A percentile compares a stretch with the other conserved stretches of the same genome.
These are phyloP conservation scores for Yponomeuta cagnagella DNA, from an alignment of 2,888 invertebrate species.

Conservation along the genomic window DNA sequence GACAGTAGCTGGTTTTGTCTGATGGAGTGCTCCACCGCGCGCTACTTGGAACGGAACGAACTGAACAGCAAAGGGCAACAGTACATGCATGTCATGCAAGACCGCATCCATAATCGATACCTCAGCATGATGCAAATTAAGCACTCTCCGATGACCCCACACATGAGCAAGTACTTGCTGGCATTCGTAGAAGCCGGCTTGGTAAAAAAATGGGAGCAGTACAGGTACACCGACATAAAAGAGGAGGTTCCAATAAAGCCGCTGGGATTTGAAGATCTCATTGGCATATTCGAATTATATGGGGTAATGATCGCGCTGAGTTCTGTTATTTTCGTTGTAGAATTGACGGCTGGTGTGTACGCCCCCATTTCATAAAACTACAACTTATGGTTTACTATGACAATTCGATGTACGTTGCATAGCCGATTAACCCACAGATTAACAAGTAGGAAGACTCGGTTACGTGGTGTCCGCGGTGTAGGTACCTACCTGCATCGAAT, in stretches of 20 bases:
- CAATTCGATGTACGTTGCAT: no score
- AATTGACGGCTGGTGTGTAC: slow-evolving; percentile 31
- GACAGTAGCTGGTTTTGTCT: slow-evolving; percentile 55
- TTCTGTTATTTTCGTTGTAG: slow-evolving; percentile 40
- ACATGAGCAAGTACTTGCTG: slow-evolving; percentile 45
- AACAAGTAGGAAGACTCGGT: no score
- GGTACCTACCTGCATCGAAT: no score
- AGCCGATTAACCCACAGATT: no score
- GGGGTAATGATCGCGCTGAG: slow-evolving; percentile 32
- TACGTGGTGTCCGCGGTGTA: no score
- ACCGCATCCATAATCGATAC: slow-evolving; percentile 60
- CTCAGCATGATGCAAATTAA: slow-evolving; percentile 47
- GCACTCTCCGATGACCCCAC: slow-evolving; percentile 48
- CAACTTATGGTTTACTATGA: no score
- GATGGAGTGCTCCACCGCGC: slow-evolving; percentile 57
- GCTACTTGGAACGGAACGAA: slow-evolving; percentile 46
- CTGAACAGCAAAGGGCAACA: slow-evolving; percentile 56
- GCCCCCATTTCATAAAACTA: not conserved
- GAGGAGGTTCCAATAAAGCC: slow-evolving; percentile 48
- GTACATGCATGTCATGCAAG: slow-evolving; percentile 56
- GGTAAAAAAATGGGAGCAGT: slow-evolving; percentile 62
- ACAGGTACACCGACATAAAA: slow-evolving; percentile 49
- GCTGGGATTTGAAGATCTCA: slow-evolving; percentile 44
- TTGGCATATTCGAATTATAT: slow-evolving; percentile 49
- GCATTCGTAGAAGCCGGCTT: slow-evolving; percentile 56